Base-by-base conservation (phyloP, 2,888 invertebrate genomes). In the Pyrrhosoma nymphula region DNA sequence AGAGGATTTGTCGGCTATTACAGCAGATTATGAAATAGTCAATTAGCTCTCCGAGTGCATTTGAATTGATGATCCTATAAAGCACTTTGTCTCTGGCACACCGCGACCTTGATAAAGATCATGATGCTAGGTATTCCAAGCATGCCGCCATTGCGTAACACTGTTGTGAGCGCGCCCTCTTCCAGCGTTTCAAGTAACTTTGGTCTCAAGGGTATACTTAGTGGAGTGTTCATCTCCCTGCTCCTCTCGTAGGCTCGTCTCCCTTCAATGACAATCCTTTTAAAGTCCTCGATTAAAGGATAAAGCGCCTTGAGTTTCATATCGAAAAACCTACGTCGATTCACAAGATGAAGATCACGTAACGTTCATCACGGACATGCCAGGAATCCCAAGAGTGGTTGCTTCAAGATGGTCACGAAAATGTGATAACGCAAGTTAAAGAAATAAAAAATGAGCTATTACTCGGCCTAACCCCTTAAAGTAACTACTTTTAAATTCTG, bases 81-180 rank as follows among this genome's bases (percentile, higher is more conserved):
- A 82, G 82, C 35, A 35, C 18, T 82, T 82, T 35, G 35, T 82
- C 56, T 47, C 47, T 0, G 47, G 35, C 26, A 47, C 47, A 63
- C 39, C 93, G 39, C 56, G 93, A 69, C 93, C 93, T 93, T 93
- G 93, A 93, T 35, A 93, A 69, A 47, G 39, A 69, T 63, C 55
- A 47, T 47, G 18, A 18, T 47, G 47, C 16, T 63, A 47, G 93
- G 47, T 16, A 93, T 47, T 93, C 93, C n/a, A 55, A 93, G 69
- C 93, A 93, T 69, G 47, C 75, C 18, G 30, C 82, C 26, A 26
- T 93, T 93, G 69, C 93, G 93, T 55, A 93, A 75, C 55, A 39
- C 63, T 47, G 47, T n/a, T 3, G 93, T 69, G 69, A 47, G 35
- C 39, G 26, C 47, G 47, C 69, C 30, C 93, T 47, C 93, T 93